Percentiles rank a stretch among this genome's conserved stretches.
These are phyloP conservation scores for Regulus satrapa DNA, from an alignment of 2,113 vertebrate species.

Conservation along the genomic window DNA sequence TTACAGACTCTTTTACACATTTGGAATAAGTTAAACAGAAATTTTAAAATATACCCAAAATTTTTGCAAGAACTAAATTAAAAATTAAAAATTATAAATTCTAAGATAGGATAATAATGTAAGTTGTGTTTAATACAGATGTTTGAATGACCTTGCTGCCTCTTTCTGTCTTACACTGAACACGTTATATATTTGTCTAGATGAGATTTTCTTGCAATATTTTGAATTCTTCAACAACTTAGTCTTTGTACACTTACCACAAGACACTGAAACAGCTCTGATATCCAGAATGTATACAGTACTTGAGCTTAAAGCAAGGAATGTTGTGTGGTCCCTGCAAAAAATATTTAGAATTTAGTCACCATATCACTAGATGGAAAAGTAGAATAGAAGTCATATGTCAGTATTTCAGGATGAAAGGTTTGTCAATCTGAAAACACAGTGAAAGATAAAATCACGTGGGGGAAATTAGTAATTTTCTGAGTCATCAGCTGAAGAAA, in stretches of 20 bases:
- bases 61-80: not conserved
- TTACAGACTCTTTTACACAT: rapidly evolving
- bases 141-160: not conserved
- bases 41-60: not conserved
- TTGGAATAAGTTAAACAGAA: not conserved
- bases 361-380: not conserved
- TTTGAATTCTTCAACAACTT: not conserved
- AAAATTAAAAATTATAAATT: too few species aligned
- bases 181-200: not conserved
- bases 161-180: not conserved
- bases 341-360: not conserved
- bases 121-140: not conserved
- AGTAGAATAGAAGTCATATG: not conserved
- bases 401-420: not conserved
- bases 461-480: not conserved
- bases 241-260: not conserved
- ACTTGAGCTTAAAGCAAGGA: not conserved
- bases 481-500: not conserved
- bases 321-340: rapidly evolving
- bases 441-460: not conserved
- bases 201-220: not conserved
- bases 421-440: not conserved
- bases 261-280: not conserved
- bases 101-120: not conserved
- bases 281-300: not conserved